A percentile compares a stretch with the other conserved stretches of the same genome.
These are phyloP conservation scores for Fabriciana adippe DNA, from an alignment of 2,888 invertebrate species.

Conservation along the genomic window DNA sequence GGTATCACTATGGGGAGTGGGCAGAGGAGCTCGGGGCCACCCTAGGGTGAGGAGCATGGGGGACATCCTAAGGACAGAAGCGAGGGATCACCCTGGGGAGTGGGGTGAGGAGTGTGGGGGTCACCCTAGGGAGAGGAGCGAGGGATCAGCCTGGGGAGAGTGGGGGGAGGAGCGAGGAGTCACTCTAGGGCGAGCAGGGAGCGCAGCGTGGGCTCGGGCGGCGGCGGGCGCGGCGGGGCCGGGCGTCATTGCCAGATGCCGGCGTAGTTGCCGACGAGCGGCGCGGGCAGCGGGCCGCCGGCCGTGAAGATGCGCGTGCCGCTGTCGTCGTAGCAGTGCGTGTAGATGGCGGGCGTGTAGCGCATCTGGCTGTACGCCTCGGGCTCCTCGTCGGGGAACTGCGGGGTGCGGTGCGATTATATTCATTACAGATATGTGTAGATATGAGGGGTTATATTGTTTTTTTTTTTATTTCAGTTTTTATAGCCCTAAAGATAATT, in stretches of 20 bases:
- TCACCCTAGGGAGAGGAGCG: too few species aligned
- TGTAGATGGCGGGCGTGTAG: slow-evolving; percentile 97
- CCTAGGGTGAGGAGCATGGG: too few species aligned
- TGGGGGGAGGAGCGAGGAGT: neutral
- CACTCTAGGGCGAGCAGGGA: neutral
- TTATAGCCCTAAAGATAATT: too few species aligned
- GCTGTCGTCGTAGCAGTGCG: slow-evolving; percentile 96
- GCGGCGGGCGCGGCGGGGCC: neutral
- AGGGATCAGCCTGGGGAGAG: too few species aligned
- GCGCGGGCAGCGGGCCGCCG: slow-evolving; percentile 96
- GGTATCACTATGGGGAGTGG: too few species aligned
- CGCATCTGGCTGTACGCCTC: slow-evolving; percentile 92
- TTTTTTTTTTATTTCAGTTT: neutral
- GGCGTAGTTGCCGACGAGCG: slow-evolving; percentile 96
- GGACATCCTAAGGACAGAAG: too few species aligned
- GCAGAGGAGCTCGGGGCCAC: too few species aligned
- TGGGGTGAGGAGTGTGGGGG: too few species aligned
- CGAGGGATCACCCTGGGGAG: too few species aligned
- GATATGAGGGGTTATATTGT: neutral
- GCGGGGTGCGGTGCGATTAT: slow-evolving; percentile 15
- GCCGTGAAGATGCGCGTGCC: slow-evolving; percentile 96
- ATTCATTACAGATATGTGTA: too few species aligned
- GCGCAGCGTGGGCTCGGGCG: neutral
- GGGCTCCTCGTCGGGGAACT: slow-evolving; percentile 93
- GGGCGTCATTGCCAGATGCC: slow-evolving; percentile 91